Base-by-base conservation (phyloP, 2,888 invertebrate genomes). In the Limulus polyphemus region DNA sequence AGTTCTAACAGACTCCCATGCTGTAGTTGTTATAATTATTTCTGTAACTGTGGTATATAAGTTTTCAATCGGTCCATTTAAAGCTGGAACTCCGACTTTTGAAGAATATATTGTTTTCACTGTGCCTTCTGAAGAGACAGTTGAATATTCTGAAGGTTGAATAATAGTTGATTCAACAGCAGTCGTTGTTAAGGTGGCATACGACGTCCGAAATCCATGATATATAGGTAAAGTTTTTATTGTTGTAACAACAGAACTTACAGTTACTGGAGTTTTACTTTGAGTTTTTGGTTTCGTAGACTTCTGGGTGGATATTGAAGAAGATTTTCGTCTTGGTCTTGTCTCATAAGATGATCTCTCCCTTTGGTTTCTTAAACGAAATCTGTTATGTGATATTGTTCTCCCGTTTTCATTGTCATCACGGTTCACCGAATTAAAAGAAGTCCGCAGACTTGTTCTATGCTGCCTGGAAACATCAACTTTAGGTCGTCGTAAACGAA, bases 181-280 rank as follows among this genome's bases (percentile, higher is more conserved):
- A 11, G 70, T 70, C 11, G 70, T 70, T 9, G 70, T 70, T 10
- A 70, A 56, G 14, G 70, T 70, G 2, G 70, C 70, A 51, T 65
- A 69, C 11, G 70, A 70, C 11, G 70, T 70, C 59, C 67, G 60
- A 57, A 69, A 70, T 17, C 70, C 70, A 56, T 70, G 70, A 55
- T 68, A 68, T n/a, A 70, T 70, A 7, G 70, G 70, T 10, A 70
- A 58, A 7, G 70, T 70, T 60, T 70, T 70, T 11, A 69, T 63
- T 9, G 68, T 69, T 14, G 69, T 67, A 11, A 70, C 69, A 56
- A 70, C 64, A 46, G 69, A 68, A n/a, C 69, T 70, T 11, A 70
- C 63, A 11, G 70, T 70, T n/a, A 70, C 47, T 11, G 68, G 63
- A 17, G 67, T 60, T 60, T 70, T 70, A 50, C 47, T 32, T 32